Conservation (phyloP, 2,113 vertebrate species). For the Capreolus pygargus region DNA sequence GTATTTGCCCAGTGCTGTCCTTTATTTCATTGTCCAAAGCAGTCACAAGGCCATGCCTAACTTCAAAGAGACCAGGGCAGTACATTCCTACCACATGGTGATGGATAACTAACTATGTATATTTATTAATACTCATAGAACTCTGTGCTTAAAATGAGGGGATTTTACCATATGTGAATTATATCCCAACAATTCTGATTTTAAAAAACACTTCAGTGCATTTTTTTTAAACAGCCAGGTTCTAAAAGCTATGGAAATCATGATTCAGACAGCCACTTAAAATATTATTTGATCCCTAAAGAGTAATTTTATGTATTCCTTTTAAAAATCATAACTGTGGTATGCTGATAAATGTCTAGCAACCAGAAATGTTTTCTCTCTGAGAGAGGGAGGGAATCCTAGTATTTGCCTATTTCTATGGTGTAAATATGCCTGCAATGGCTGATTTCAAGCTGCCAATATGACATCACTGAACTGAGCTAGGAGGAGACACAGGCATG, state of each 20-base stretch:
- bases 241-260: background rate
- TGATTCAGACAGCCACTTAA: background rate
- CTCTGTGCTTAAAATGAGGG: background rate
- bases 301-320: background rate
- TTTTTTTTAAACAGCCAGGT: background rate
- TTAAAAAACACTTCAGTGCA: background rate
- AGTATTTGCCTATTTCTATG: background rate
- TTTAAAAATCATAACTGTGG: background rate
- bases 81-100: background rate
- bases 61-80: background rate
- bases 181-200: background rate
- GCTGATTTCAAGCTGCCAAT: background rate
- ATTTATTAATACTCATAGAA: background rate
- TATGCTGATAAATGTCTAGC: background rate
- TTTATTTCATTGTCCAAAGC: background rate
- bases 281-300: background rate
- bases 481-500: background rate
- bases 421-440: background rate
- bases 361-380: background rate
- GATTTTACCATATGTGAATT: background rate
- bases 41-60: background rate
- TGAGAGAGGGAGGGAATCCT: background rate
- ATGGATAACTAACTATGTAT: rapidly evolving
- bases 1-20: background rate
- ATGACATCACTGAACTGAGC: background rate